Evolutionary conservation across 2,113 vertebrate species (phyloP), one percentile per base, ranked within the genome.

Genomic region (Lota lota): DNA sequence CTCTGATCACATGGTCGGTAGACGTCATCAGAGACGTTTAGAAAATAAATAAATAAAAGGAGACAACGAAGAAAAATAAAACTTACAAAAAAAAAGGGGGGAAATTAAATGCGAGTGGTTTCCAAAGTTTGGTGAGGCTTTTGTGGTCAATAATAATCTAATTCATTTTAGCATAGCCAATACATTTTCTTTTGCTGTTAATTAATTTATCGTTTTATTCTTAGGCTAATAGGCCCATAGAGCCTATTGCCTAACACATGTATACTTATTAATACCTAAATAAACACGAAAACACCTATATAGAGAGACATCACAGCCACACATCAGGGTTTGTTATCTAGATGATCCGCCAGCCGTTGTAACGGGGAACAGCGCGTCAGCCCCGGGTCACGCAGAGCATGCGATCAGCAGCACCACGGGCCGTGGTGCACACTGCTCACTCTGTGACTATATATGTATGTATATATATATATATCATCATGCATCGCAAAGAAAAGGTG

Each of bases 1-100:
- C 76, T 28, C 66, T 60, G 90, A 78, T 96, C 96, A 97, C 96
- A 91, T 94, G 95, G 92, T 51, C 73, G 64, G 63, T 47, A 62
- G 68, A 88, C 95, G 94, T 97, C 95, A 97, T 87, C 73, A 78
- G 28, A 7, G 57, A 59, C 10, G 40, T 14, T 8, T 5, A 47
- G 40, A 8, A 47, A 47, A 47, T n/a, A n/a, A n/a, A n/a, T n/a
- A n/a, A n/a, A 50, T 12, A 10, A 56, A 56, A 16, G 15, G 64
- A 75, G 33, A 61, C 73, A 67, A 81, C 24, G 73, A 79, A 84
- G 67, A 69, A 24, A 79, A 61, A 68, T 53, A 59, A 33, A 67
- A 15, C 8, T 0, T 0, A 33, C 24, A 50, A 57, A 33, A 33
- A 15, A 20, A 18, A 22, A 0, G 56, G 58, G 19, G 19, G 19